Percentiles rank a stretch among this genome's conserved stretches.
phyloP scores from a whole-genome alignment of 2,113 vertebrate species.

The Anarhynchus alexandrinus region DNA sequence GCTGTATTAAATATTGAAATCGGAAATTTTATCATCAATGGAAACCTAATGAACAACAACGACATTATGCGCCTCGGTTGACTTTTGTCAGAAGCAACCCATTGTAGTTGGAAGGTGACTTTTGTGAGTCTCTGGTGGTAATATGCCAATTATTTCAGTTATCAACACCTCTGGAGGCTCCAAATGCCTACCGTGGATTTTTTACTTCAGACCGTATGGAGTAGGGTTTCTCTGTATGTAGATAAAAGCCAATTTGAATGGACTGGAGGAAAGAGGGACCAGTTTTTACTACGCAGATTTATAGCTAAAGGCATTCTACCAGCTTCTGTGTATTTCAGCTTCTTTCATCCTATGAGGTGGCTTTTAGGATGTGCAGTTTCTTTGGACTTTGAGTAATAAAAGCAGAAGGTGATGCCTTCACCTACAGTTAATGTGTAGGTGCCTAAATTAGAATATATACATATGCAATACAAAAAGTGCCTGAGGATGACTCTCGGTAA shows the following conservation, averaged over 20 bases:
- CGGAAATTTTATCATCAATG: background rate
- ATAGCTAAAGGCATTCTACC: conserved; percentile 12
- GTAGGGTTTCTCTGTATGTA: background rate
- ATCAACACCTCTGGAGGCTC: background rate
- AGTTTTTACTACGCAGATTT: conserved; percentile 5
- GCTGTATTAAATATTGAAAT: conserved; percentile 39
- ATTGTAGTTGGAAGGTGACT: conserved; percentile 51
- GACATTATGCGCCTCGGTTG: background rate
- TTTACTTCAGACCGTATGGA: background rate
- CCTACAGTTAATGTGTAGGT: background rate
- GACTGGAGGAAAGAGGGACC: background rate
- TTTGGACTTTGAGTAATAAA: conserved; percentile 25
- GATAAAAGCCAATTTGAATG: background rate
- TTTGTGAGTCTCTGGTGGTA: background rate
- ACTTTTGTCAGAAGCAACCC: background rate
- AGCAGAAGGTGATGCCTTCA: background rate
- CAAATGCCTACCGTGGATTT: background rate
- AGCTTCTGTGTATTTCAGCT: background rate
- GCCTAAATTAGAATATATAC: conserved; percentile 24
- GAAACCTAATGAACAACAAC: conserved; percentile 31
- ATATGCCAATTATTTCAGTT: conserved; percentile 16
- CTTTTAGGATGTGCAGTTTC: background rate
- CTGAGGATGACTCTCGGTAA: conserved; percentile 22
- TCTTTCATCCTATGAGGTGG: conserved; percentile 8
- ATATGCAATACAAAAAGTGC: conserved; percentile 23